phyloP scores from a whole-genome alignment of 2,888 invertebrate species.

The Aplocera efformata region DNA sequence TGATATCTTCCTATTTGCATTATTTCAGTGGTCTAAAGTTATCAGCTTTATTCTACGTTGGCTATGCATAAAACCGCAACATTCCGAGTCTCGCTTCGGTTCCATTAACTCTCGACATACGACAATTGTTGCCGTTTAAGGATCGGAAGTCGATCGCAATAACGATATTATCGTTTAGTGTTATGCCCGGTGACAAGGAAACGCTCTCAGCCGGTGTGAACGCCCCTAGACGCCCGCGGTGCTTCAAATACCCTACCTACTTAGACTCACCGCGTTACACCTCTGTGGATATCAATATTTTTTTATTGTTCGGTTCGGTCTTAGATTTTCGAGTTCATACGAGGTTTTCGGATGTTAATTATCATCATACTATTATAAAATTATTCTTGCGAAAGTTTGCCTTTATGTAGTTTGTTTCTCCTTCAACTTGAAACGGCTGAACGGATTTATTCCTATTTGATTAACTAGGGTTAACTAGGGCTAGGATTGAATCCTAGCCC shows the following conservation, averaged over 20 bases:
- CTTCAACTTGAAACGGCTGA: no score
- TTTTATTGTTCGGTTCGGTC: constrained; percentile 7
- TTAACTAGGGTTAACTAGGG: no score
- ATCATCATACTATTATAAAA: not conserved
- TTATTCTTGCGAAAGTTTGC: no score
- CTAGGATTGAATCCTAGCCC: no score
- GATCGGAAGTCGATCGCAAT: constrained; percentile 65
- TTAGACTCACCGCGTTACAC: constrained; percentile 16
- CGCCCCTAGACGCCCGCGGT: constrained; percentile 52
- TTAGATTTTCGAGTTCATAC: not conserved
- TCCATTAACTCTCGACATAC: constrained; percentile 65
- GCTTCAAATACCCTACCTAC: constrained; percentile 21
- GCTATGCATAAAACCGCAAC: constrained; percentile 54
- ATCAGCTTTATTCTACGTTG: constrained; percentile 37
- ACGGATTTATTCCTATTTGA: no score
- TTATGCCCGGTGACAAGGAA: constrained; percentile 76
- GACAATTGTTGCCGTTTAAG: constrained; percentile 71
- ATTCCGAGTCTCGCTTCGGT: constrained; percentile 37
- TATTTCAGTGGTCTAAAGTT: no score
- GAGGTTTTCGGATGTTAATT: no score
- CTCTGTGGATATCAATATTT: constrained; percentile 7
- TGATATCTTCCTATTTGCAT: no score
- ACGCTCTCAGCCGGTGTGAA: constrained; percentile 60
- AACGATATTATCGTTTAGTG: constrained; percentile 75
- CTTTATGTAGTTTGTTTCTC: no score